These are phyloP conservation scores for Galago senegalensis DNA, from an alignment of 2,797 vertebrate species.

Conservation along the genomic window DNA sequence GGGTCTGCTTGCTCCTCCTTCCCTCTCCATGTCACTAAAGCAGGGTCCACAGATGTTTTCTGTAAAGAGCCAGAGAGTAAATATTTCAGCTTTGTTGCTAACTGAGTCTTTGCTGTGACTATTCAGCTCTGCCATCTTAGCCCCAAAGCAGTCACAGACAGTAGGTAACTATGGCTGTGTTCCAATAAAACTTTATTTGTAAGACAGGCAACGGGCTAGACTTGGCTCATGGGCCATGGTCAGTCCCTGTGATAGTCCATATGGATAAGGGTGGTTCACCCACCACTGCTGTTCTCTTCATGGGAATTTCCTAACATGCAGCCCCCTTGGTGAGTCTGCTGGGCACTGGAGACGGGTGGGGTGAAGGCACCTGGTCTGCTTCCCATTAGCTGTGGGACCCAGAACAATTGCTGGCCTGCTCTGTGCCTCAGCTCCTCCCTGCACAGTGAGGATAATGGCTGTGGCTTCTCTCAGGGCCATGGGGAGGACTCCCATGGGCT, in stretches of 20 bases:
- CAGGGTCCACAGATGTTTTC: background rate
- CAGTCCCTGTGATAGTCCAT: background rate
- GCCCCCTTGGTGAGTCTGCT: too few species aligned
- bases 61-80: background rate
- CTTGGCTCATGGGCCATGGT: fast-evolving
- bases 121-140: too few species aligned
- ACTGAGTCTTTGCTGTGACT: background rate
- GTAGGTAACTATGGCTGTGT: fast-evolving
- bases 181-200: background rate
- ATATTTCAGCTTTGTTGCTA: background rate
- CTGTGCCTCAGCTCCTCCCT: background rate
- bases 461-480: too few species aligned
- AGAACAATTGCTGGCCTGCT: background rate
- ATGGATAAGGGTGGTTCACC: background rate
- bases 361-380: background rate
- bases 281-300: background rate
- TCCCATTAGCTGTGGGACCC: background rate
- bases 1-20: background rate
- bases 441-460: fast-evolving
- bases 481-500: too few species aligned
- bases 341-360: background rate
- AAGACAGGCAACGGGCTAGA: background rate
- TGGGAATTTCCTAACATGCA: fast-evolving
- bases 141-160: background rate
- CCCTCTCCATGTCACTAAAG: background rate